These are phyloP conservation scores for Dryomyza anilis DNA, from an alignment of 2,888 invertebrate species.

Conservation along the genomic window DNA sequence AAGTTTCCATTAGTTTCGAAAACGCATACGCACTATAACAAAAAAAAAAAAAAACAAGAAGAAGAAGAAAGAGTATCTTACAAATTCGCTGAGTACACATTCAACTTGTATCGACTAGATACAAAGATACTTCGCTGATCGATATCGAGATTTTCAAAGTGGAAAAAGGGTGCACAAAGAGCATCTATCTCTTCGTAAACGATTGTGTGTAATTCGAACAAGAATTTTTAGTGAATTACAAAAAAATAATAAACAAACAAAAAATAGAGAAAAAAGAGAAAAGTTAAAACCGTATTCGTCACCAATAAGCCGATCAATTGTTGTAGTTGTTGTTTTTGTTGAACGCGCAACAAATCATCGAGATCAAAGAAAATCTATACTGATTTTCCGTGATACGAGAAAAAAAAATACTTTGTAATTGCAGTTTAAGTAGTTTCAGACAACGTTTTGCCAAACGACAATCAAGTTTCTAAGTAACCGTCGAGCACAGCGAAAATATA, in stretches of 20 bases:
- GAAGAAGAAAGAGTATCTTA: conserved; percentile 1
- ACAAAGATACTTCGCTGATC: conserved; percentile 6
- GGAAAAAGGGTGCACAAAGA: not conserved
- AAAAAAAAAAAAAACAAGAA: too few relatives aligned
- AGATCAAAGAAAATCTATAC: not conserved
- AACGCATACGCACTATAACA: too few relatives aligned
- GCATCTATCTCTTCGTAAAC: not conserved
- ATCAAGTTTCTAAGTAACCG: not conserved
- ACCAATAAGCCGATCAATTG: not conserved
- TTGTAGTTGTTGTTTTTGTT: not conserved
- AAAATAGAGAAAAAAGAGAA: conserved; percentile 1
- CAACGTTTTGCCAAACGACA: not conserved
- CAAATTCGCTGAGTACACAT: conserved; percentile 1
- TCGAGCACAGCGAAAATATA: not conserved
- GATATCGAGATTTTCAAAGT: not conserved
- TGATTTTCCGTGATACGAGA: too few relatives aligned
- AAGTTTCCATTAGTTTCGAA: conserved; percentile 29
- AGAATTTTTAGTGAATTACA: conserved; percentile 1
- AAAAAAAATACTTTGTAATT: too few relatives aligned
- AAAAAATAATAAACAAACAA: not conserved
- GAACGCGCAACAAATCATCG: too few relatives aligned
- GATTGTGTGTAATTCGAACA: conserved; percentile 7
- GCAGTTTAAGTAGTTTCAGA: too few relatives aligned
- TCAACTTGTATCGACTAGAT: conserved; percentile 13
- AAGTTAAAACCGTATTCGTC: conserved; percentile 5